Evolutionary conservation across 2,888 invertebrate genomes (phyloP).

Genomic region (Oscheius sp.): DNA sequence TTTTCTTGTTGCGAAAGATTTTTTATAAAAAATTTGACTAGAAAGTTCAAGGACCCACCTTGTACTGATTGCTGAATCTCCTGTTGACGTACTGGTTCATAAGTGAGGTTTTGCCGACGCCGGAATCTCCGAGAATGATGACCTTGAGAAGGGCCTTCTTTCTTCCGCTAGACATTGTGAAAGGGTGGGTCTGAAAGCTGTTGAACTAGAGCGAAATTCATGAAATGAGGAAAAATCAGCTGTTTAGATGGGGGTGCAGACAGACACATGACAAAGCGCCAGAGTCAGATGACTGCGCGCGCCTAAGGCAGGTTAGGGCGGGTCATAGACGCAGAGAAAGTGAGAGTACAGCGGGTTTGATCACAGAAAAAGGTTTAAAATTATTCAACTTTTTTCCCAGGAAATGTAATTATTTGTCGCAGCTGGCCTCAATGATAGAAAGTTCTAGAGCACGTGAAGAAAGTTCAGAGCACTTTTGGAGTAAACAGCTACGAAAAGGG

Average conservation of each 20-base stretch:
- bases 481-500: background rate
- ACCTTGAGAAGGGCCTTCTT: conserved; percentile 72
- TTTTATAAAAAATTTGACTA: background rate
- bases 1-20: background rate
- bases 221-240: conserved; percentile 26
- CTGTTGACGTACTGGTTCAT: conserved; percentile 99
- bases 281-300: conserved; percentile 17
- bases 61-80: conserved; percentile 99
- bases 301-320: too few relatives aligned
- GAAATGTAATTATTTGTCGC: too few relatives aligned
- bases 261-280: conserved; percentile 28
- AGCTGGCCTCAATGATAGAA: background rate
- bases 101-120: conserved; percentile 98
- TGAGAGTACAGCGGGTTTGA: background rate
- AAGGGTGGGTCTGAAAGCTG: background rate
- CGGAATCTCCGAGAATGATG: conserved; percentile 72
- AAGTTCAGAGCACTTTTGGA: background rate
- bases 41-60: conserved; percentile 74
- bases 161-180: conserved; percentile 55
- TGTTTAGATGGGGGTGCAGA: background rate
- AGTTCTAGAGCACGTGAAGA: background rate
- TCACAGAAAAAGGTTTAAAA: background rate
- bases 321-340: conserved; percentile 11
- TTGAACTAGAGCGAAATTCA: background rate
- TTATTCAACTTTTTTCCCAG: background rate